Conservation (phyloP, 2,113 vertebrate species). For the Morphnarchus princeps region DNA sequence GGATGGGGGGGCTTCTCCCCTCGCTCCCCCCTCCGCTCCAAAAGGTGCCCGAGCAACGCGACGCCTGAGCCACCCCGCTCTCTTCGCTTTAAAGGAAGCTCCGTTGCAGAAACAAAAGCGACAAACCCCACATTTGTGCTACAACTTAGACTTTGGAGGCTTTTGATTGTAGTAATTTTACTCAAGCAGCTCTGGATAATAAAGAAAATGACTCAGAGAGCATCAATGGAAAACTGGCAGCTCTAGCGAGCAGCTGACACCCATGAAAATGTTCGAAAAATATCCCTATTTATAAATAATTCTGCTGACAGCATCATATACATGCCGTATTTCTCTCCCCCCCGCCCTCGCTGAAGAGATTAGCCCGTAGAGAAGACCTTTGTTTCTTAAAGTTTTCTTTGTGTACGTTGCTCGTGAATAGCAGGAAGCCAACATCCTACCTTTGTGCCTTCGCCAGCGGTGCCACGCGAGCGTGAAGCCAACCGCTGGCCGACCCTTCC, state of each 20-base stretch:
- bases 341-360: slow-evolving; percentile 3
- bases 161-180: slow-evolving; percentile 56
- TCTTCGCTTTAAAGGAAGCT: background rate
- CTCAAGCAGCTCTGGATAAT: slow-evolving; percentile 33
- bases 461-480: background rate
- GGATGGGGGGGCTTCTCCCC: background rate
- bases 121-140: background rate
- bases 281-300: slow-evolving; percentile 57
- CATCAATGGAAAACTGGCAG: slow-evolving; percentile 61
- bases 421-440: slow-evolving; percentile 33
- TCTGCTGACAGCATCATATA: slow-evolving; percentile 37
- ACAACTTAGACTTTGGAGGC: slow-evolving; percentile 17
- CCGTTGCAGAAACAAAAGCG: background rate
- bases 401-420: background rate
- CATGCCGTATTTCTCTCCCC: background rate
- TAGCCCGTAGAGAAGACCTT: slow-evolving; percentile 24
- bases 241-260: slow-evolving; percentile 55
- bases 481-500: background rate
- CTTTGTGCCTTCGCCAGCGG: background rate
- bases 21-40: background rate
- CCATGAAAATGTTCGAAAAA: slow-evolving; percentile 60
- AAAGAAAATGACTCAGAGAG: slow-evolving; percentile 56
- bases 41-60: background rate
- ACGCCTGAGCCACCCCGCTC: fast-evolving
- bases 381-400: slow-evolving; percentile 33